Evolutionary conservation across 2,113 vertebrate genomes (phyloP), one percentile per base, ranked within the genome.

Genomic region (Channa maculata): DNA sequence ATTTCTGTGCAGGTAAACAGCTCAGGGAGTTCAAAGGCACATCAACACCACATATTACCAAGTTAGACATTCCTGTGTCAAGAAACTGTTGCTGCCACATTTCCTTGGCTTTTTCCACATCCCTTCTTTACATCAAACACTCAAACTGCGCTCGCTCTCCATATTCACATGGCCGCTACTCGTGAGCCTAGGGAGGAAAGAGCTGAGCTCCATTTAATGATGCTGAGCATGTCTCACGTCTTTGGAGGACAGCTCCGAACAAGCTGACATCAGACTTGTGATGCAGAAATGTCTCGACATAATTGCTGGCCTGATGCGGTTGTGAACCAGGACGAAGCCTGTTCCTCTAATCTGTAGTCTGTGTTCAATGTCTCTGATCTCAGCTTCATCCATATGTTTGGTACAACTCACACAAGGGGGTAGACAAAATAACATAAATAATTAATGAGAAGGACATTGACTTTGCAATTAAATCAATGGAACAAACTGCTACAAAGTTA

Each of bases 11-110:
- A 83, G 52, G 81, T 87, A 89, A 91, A 91, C 88, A 89, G 79
- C 73, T 75, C 24, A 3, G 36, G 0, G 39, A 76, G 86, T 91
- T 92, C 89, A 91, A 89, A 91, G 88, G 69, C 78, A 41, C 69
- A 41, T 85, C 82, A 89, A 39, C 60, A 61, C 60, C 4, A 76
- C 44, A 65, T 24, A 73, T 77, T 68, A 79, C 52, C 8, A 57
- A 79, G 79, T 86, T 58, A 62, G 87, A 90, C 78, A 53, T 57
- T 83, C 39, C 41, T 65, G 39, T 53, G 64, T 9, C 8, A 63
- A 57, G 60, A 72, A 75, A 83, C 64, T 44, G 11, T 59, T 62
- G 68, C 71, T 11, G 64, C 43, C 72, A 66, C 15, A 65, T 80
- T 82, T 77, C 33, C 10, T 57, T 45, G 24, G 57, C 37, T 85